These are phyloP conservation scores for Pyxicephalus adspersus DNA, from an alignment of 2,113 vertebrate species.

Conservation along the genomic window DNA sequence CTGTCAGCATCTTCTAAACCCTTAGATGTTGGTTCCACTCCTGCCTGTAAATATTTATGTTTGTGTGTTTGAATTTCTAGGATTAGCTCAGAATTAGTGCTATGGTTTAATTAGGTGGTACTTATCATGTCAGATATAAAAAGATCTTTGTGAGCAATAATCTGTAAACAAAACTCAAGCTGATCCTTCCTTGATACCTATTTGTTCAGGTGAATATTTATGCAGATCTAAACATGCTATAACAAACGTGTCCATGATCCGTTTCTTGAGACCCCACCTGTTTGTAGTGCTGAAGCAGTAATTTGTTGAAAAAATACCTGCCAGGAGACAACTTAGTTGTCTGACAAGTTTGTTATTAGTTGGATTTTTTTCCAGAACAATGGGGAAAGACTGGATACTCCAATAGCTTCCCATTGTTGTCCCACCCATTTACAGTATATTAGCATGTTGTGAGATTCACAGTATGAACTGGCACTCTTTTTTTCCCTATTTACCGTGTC, in stretches of 20 bases:
- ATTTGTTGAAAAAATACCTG: not conserved
- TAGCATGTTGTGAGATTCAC: too few relatives aligned
- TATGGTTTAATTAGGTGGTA: not conserved
- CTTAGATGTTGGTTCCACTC: not conserved
- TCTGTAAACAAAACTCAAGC: not conserved
- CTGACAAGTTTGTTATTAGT: too few relatives aligned
- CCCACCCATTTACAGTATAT: too few relatives aligned
- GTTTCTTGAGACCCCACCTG: slow-evolving; percentile 54
- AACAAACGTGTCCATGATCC: slow-evolving; percentile 34
- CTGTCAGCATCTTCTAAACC: not conserved
- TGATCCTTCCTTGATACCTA: slow-evolving; percentile 56
- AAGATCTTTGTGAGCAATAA: not conserved
- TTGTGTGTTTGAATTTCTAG: too few relatives aligned
- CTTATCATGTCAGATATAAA: not conserved
- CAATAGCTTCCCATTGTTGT: too few relatives aligned
- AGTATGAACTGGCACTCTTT: too few relatives aligned
- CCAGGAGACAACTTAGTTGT: not conserved
- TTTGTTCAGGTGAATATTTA: slow-evolving; percentile 50
- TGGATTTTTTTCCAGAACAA: too few relatives aligned
- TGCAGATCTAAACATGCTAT: slow-evolving; percentile 53
- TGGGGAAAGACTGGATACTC: too few relatives aligned
- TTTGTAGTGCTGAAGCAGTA: slow-evolving; percentile 45
- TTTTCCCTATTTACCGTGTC: too few relatives aligned
- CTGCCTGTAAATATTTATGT: too few relatives aligned
- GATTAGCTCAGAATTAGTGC: not conserved